phyloP scores from a whole-genome alignment of 2,797 vertebrate genomes.

The Clarias platycephalus region DNA sequence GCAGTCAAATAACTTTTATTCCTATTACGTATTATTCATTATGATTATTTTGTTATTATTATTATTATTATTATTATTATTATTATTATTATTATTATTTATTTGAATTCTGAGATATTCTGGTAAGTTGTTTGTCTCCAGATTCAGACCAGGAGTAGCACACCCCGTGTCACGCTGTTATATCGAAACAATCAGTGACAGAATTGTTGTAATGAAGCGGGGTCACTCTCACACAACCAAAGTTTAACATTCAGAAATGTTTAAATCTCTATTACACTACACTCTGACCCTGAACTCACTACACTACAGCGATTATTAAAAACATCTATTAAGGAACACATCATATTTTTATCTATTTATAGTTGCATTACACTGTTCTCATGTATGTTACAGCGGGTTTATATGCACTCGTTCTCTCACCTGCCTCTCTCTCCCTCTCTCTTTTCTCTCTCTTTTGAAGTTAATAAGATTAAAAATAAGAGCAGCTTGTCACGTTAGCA shows the following conservation, averaged over 20 bases:
- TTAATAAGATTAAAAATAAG: neutral
- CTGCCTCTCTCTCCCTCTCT: neutral
- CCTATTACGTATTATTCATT: too few relatives aligned
- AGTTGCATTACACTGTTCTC: neutral
- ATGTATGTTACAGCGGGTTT: neutral
- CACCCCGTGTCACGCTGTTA: too few relatives aligned
- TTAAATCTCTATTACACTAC: neutral
- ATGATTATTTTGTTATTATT: too few relatives aligned
- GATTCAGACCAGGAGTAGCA: too few relatives aligned
- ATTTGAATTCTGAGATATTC: too few relatives aligned
- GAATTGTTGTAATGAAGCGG: neutral
- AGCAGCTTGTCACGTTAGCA: too few relatives aligned
- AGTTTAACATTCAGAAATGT: neutral
- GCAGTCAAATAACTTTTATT: too few relatives aligned
- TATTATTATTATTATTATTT: too few relatives aligned
- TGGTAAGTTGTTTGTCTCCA: too few relatives aligned
- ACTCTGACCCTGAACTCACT: too few relatives aligned
- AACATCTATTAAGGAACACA: neutral
- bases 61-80: too few relatives aligned
- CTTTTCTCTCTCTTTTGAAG: neutral
- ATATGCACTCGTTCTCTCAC: neutral
- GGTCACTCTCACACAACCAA: neutral
- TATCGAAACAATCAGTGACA: too few relatives aligned
- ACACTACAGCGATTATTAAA: neutral
- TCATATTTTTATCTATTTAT: neutral